phyloP scores from a whole-genome alignment of 1,140 invertebrate genomes.

The Platyura marginata region DNA sequence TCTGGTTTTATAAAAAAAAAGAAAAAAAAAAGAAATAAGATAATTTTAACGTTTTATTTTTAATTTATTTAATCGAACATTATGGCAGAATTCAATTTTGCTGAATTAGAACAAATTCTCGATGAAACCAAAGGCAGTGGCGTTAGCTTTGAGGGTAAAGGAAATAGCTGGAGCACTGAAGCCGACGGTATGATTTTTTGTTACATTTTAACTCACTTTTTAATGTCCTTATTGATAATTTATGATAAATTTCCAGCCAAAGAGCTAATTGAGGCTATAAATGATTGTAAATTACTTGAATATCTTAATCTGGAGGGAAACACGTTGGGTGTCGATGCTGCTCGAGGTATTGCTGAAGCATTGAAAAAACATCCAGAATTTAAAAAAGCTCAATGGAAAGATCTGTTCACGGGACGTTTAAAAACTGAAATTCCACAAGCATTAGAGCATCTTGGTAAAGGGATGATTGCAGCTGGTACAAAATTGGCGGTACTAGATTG shows the following conservation, averaged over 20 bases:
- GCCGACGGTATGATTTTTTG: conserved; percentile 49
- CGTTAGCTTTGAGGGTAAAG: conserved; percentile 45
- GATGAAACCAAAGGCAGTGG: conserved; percentile 12
- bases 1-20: too few relatives aligned
- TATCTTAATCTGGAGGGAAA: conserved; percentile 80
- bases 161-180: conserved; percentile 42
- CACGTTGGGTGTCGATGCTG: conserved; percentile 76
- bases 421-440: conserved; percentile 91
- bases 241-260: conserved; percentile 29
- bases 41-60: too few relatives aligned
- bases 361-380: conserved; percentile 58
- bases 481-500: conserved; percentile 74
- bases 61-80: too few relatives aligned
- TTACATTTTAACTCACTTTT: conserved; percentile 2
- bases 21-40: too few relatives aligned
- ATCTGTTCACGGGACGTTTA: conserved; percentile 87
- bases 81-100: conserved; percentile 10
- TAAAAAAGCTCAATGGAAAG: conserved; percentile 78
- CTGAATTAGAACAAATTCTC: conserved; percentile 3
- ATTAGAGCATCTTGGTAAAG: conserved; percentile 49
- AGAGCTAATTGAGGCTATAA: conserved; percentile 41
- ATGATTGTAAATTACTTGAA: conserved; percentile 36
- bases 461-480: conserved; percentile 61
- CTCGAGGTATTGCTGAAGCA: conserved; percentile 63
- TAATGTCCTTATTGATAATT: conserved; percentile 2